Percentiles rank a stretch among this genome's conserved stretches.
phyloP scores from a whole-genome alignment of 2,113 vertebrate genomes.

The Lophotis ruficrista region DNA sequence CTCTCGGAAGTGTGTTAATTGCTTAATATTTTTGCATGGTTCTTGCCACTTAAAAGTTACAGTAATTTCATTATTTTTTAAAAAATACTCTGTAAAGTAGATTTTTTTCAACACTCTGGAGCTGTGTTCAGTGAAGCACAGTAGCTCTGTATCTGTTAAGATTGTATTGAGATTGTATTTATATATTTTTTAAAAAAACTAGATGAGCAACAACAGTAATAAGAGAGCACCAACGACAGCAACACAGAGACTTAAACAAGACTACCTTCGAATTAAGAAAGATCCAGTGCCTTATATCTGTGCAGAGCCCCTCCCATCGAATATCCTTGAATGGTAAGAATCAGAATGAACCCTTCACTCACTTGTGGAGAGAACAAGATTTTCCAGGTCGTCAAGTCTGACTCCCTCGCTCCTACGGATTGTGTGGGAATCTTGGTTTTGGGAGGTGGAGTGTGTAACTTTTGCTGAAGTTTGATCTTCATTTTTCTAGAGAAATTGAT shows the following conservation, averaged over 20 bases:
- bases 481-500: neutral
- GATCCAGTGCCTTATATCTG: constrained; percentile 99
- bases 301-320: constrained; percentile 95
- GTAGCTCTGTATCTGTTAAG: accelerated
- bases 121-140: accelerated
- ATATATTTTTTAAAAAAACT: neutral
- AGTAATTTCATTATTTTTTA: neutral
- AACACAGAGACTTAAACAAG: constrained; percentile 95
- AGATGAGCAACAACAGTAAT: constrained; percentile 95
- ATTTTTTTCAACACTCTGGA: too few species aligned
- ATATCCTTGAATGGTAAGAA: constrained; percentile 95
- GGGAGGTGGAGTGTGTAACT: neutral
- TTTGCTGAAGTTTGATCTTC: neutral
- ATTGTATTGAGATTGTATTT: neutral
- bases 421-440: neutral
- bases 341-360: neutral
- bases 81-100: neutral
- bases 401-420: neutral
- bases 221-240: constrained; percentile 97
- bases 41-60: neutral
- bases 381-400: neutral
- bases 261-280: constrained; percentile 98
- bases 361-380: neutral
- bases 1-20: too few species aligned
- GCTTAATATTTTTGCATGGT: neutral